Evolutionary conservation across 2,113 vertebrate genomes (phyloP).

Genomic region (Seriola aureovittata): DNA sequence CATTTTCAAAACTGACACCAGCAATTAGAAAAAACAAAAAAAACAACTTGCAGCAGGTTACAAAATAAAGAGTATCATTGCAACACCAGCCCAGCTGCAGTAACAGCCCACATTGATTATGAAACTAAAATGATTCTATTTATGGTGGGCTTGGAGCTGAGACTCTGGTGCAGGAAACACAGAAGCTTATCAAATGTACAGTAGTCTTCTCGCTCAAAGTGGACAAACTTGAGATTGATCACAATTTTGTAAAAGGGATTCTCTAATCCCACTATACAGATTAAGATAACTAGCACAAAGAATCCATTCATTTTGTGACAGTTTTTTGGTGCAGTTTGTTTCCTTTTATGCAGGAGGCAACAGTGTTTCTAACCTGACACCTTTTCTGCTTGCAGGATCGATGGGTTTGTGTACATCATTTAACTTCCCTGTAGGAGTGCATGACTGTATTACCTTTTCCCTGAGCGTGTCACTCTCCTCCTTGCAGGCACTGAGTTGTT

Average conservation of each 20-base stretch:
- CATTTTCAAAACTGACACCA: not conserved
- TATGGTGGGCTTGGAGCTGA: conserved; percentile 43
- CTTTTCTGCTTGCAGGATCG: not conserved
- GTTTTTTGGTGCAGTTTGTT: not conserved
- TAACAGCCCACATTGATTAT: conserved; percentile 64
- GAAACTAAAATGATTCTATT: conserved; percentile 73
- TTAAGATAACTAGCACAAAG: not conserved
- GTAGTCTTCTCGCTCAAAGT: not conserved
- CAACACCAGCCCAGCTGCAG: conserved; percentile 55
- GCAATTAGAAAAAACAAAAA: conserved; percentile 17
- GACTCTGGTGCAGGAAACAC: conserved; percentile 47
- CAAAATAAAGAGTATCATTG: conserved; percentile 26
- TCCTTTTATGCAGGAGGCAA: not conserved
- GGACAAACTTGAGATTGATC: not conserved
- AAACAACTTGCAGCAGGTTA: not conserved
- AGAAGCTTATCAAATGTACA: conserved; percentile 37
- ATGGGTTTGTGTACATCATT: conserved; percentile 17
- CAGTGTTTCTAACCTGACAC: not conserved
- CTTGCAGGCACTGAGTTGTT: conserved; percentile 90
- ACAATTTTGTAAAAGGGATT: not conserved
- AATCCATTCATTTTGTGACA: not conserved
- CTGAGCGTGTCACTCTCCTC: conserved; percentile 93
- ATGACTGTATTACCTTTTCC: conserved; percentile 85
- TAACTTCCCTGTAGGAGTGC: conserved; percentile 21
- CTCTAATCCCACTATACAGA: not conserved